phyloP scores from a whole-genome alignment of 2,888 invertebrate genomes.

The Parapristionchus giblindavisi region DNA sequence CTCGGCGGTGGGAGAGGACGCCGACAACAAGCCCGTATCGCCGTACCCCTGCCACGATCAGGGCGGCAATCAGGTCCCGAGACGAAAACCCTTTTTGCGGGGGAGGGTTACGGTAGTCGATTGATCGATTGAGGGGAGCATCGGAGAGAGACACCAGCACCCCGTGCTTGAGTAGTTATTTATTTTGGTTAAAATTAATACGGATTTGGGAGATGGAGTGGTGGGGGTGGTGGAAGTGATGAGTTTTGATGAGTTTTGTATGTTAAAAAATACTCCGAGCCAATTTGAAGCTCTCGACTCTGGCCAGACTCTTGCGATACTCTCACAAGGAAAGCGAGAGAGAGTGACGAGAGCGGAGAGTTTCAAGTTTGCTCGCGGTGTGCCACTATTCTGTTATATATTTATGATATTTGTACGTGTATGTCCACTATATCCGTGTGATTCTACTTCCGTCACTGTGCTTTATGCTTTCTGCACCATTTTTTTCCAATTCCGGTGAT shows the following conservation, averaged over 20 bases:
- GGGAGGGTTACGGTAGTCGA: background rate
- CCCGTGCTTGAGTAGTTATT: background rate
- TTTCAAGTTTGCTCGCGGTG: too few relatives aligned
- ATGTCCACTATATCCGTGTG: too few relatives aligned
- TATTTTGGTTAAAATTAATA: background rate
- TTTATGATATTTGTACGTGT: too few relatives aligned
- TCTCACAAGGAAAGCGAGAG: background rate
- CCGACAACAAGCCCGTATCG: slow-evolving; percentile 67
- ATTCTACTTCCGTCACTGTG: too few relatives aligned
- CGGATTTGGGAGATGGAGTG: background rate
- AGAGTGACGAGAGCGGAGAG: too few relatives aligned
- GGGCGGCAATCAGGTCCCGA: slow-evolving; percentile 70
- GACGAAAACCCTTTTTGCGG: background rate
- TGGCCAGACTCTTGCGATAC: background rate
- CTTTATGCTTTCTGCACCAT: too few relatives aligned
- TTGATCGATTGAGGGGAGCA: background rate
- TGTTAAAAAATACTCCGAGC: too few relatives aligned
- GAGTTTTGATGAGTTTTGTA: background rate
- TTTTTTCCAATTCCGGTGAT: too few relatives aligned
- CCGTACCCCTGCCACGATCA: slow-evolving; percentile 69
- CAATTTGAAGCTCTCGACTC: background rate
- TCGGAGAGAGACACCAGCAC: slow-evolving; percentile 19
- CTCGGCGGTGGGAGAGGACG: slow-evolving; percentile 66
- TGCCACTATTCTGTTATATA: too few relatives aligned
- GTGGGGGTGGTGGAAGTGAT: background rate